These are phyloP conservation scores for Melanostoma scalare DNA, from an alignment of 2,888 invertebrate genomes.

Conservation along the genomic window DNA sequence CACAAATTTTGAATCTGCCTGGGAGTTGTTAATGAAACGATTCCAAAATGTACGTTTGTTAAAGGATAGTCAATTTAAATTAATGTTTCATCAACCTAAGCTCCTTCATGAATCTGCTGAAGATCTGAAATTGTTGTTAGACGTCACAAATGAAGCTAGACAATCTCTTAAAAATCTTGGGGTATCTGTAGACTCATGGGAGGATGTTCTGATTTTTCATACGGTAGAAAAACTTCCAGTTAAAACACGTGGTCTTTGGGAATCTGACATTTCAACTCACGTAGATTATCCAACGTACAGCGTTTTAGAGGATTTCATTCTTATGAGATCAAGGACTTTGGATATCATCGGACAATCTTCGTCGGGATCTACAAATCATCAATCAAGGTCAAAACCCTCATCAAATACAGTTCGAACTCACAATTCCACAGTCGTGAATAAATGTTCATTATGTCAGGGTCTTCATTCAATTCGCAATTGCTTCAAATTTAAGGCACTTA, in stretches of 20 bases:
- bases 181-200: constrained; percentile 24
- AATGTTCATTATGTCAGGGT: constrained; percentile 14
- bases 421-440: constrained; percentile 5
- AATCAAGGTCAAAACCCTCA: not conserved
- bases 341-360: constrained; percentile 27
- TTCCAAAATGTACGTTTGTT: constrained; percentile 28
- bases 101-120: constrained; percentile 4
- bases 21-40: constrained; percentile 23
- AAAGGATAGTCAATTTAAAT: constrained; percentile 34
- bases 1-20: constrained; percentile 38
- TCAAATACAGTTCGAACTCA: constrained; percentile 4
- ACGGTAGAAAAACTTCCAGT: constrained; percentile 20
- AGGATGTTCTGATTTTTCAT: no score
- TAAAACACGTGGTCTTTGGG: constrained; percentile 27
- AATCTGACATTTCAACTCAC: constrained; percentile 27
- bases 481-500: constrained; percentile 30
- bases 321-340: constrained; percentile 30
- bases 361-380: not conserved
- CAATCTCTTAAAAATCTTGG: constrained; percentile 20
- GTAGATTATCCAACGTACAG: constrained; percentile 29
- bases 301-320: constrained; percentile 22
- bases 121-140: not conserved
- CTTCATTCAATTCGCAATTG: constrained; percentile 33
- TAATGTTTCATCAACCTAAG: constrained; percentile 14
- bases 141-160: not conserved